Evolutionary conservation across 2,888 invertebrate species (phyloP).

Genomic region (Petrolisthes cinctipes): DNA sequence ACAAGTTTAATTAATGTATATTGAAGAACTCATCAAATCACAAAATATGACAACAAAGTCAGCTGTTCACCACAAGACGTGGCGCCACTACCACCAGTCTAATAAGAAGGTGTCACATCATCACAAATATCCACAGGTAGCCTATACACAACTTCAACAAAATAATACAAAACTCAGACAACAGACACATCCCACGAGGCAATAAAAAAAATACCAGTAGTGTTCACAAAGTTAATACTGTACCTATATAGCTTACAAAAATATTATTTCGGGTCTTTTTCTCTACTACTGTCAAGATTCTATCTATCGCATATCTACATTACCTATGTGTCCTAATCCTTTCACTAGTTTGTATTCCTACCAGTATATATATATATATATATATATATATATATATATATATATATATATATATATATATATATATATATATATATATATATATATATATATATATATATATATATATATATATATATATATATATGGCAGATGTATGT

Average conservation of each 20-base stretch:
- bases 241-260: background rate
- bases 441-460: constrained; percentile 32
- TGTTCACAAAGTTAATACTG: background rate
- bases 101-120: background rate
- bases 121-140: background rate
- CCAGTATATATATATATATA: constrained; percentile 44
- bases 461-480: constrained; percentile 5
- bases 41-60: no score
- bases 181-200: background rate
- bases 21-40: background rate
- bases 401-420: constrained; percentile 46
- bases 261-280: background rate
- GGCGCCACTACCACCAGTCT: background rate
- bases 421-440: constrained; percentile 23
- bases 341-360: constrained; percentile 13
- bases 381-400: constrained; percentile 52
- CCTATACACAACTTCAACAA: background rate
- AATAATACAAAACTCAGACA: background rate
- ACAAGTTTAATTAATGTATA: background rate
- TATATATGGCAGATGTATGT: background rate
- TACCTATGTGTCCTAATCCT: background rate
- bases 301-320: background rate
- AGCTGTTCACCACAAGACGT: background rate
- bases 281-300: no score
- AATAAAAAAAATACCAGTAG: background rate